Evolutionary conservation across 2,888 invertebrate species (phyloP).

Genomic region (Leptogaster cylindrica): DNA sequence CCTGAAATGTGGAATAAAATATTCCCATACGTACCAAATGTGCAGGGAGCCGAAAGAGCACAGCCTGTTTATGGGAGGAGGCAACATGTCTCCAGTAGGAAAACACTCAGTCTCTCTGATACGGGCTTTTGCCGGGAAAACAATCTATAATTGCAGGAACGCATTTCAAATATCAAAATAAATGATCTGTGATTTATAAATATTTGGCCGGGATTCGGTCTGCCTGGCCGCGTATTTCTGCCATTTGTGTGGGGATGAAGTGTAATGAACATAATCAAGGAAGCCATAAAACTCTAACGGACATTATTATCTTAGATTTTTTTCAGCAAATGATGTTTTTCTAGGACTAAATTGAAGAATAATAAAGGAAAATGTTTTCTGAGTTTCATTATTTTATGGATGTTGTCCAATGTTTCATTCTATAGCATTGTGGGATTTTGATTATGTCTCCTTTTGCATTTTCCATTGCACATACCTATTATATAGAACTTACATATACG

Average conservation of each 20-base stretch:
- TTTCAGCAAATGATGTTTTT: constrained; percentile 26
- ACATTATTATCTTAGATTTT: constrained; percentile 22
- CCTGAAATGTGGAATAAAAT: constrained; percentile 44
- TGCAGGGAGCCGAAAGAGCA: too few relatives aligned
- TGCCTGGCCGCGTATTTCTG: constrained; percentile 3
- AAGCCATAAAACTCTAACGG: constrained; percentile 43
- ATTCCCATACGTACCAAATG: constrained; percentile 29
- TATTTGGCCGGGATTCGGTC: constrained; percentile 47
- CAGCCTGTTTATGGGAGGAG: too few relatives aligned
- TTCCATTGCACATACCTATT: too few relatives aligned
- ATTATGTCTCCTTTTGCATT: too few relatives aligned
- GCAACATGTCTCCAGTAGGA: constrained; percentile 2
- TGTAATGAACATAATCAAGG: constrained; percentile 46
- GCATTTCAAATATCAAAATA: constrained; percentile 50
- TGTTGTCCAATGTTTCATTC: too few relatives aligned
- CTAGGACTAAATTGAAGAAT: constrained; percentile 20
- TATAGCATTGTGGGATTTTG: too few relatives aligned
- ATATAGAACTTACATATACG: too few relatives aligned
- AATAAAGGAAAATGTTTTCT: constrained; percentile 28
- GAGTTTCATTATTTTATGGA: constrained; percentile 24
- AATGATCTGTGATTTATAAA: constrained; percentile 50
- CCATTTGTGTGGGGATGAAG: constrained; percentile 36
- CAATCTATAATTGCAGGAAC: constrained; percentile 48
- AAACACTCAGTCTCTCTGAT: constrained; percentile 16
- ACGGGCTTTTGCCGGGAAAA: constrained; percentile 37